Evolutionary conservation across 2,113 vertebrate genomes (phyloP).

Genomic region (Onychostruthus taczanowskii): DNA sequence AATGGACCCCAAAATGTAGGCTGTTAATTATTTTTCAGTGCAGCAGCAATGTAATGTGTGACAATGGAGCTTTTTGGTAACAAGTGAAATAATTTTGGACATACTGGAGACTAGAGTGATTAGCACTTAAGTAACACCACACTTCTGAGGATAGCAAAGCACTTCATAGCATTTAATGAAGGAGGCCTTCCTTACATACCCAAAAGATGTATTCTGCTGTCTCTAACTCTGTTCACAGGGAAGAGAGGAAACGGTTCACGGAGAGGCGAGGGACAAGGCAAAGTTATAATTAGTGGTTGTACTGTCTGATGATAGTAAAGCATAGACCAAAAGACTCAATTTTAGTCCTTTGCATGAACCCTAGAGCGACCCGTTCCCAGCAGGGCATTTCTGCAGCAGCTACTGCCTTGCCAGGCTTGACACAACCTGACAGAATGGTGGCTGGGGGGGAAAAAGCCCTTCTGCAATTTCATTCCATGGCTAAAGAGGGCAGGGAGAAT

Average conservation of each 20-base stretch:
- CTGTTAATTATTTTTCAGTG: constrained; percentile 73
- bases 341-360: not conserved
- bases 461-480: not conserved
- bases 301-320: not conserved
- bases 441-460: accelerated
- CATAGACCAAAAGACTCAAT: not conserved
- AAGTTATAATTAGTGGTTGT: not conserved
- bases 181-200: constrained; percentile 24
- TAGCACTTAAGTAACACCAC: constrained; percentile 49
- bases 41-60: constrained; percentile 56
- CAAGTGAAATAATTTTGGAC: constrained; percentile 60
- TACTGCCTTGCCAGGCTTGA: not conserved
- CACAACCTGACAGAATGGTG: not conserved
- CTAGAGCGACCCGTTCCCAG: not conserved
- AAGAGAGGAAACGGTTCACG: constrained; percentile 10
- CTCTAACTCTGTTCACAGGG: not conserved
- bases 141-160: constrained; percentile 42
- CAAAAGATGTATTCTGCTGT: not conserved
- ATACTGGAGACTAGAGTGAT: constrained; percentile 45
- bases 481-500: not conserved
- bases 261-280: constrained; percentile 12
- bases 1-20: constrained; percentile 64
- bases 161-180: constrained; percentile 57
- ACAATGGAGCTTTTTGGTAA: constrained; percentile 56
- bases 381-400: not conserved